Percentiles rank a stretch among this genome's conserved stretches.
Conservation (phyloP, 2,113 vertebrate species). For the Oncorhynchus tshawytscha region DNA sequence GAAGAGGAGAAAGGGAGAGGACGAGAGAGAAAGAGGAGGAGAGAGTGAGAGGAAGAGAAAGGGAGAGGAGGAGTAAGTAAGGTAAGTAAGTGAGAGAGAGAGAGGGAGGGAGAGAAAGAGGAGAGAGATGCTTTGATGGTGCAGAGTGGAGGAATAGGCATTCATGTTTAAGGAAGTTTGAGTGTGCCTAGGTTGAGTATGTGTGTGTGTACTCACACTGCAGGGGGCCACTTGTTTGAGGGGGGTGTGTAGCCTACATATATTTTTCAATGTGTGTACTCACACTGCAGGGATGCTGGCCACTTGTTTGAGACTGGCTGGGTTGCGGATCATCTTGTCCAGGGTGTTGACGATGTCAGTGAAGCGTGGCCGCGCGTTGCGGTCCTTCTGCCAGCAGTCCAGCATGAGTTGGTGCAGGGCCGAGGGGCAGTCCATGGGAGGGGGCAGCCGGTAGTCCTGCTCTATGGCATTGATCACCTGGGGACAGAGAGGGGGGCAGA, state of each 20-base stretch:
- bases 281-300: constrained; percentile 97
- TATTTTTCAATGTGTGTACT: constrained; percentile 49
- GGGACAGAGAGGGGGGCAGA: not conserved
- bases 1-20: not conserved
- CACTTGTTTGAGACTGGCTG: constrained; percentile 94
- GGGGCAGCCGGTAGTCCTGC: constrained; percentile 95
- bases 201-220: too few species aligned
- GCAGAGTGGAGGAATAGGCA: not conserved
- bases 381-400: constrained; percentile 99
- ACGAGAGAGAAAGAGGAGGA: too few species aligned
- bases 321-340: constrained; percentile 99
- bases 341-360: constrained; percentile 94
- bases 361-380: constrained; percentile 94
- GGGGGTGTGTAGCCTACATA: too few species aligned
- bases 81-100: not conserved
- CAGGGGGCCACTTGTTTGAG: too few species aligned
- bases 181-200: not conserved
- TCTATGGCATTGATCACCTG: constrained; percentile 98
- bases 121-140: not conserved
- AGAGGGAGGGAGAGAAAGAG: too few species aligned
- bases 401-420: constrained; percentile 96
- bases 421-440: constrained; percentile 97
- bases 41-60: too few species aligned
- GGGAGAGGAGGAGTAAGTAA: too few species aligned
- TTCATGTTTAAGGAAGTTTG: constrained; percentile 23